A percentile compares a stretch with the other conserved stretches of the same genome.
Conservation (phyloP, 2,888 invertebrate species). For the Monopis laevigella region DNA sequence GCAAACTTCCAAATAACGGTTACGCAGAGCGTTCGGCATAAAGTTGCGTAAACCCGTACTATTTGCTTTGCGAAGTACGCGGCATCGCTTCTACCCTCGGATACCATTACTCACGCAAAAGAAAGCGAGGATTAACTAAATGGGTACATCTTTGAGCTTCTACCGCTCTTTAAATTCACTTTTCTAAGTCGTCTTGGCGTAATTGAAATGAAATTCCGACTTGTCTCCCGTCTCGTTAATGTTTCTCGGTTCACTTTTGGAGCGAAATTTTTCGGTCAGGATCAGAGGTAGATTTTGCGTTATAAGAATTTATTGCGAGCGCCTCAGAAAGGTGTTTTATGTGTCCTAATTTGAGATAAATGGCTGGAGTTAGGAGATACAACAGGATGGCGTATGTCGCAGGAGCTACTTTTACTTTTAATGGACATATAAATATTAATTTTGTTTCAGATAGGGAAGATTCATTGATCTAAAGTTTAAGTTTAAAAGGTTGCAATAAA, state of each 20-base stretch:
- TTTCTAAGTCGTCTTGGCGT: slow-evolving; percentile 31
- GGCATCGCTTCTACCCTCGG: not conserved
- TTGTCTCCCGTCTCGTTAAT: slow-evolving; percentile 24
- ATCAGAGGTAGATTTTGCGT: slow-evolving; percentile 2
- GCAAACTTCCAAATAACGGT: slow-evolving; percentile 3
- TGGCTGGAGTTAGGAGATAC: not conserved
- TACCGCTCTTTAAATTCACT: slow-evolving; percentile 33
- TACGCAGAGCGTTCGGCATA: not conserved
- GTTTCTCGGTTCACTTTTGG: not conserved
- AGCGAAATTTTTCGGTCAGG: not conserved
- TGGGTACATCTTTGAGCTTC: slow-evolving; percentile 14
- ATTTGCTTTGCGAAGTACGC: slow-evolving; percentile 5
- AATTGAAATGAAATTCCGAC: slow-evolving; percentile 49
- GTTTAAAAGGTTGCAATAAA: too few relatives aligned
- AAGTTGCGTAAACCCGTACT: slow-evolving; percentile 1
- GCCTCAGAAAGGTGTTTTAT: not conserved
- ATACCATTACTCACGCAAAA: slow-evolving; percentile 32
- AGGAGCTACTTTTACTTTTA: too few relatives aligned
- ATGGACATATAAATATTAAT: too few relatives aligned
- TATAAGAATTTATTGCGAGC: slow-evolving; percentile 1
- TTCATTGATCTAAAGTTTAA: too few relatives aligned
- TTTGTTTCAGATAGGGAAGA: too few relatives aligned
- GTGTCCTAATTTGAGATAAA: not conserved
- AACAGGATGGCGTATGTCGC: too few relatives aligned
- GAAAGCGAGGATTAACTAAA: slow-evolving; percentile 42